These are phyloP conservation scores for Leptodactylus fuscus DNA, from an alignment of 2,113 vertebrate species.

Conservation along the genomic window DNA sequence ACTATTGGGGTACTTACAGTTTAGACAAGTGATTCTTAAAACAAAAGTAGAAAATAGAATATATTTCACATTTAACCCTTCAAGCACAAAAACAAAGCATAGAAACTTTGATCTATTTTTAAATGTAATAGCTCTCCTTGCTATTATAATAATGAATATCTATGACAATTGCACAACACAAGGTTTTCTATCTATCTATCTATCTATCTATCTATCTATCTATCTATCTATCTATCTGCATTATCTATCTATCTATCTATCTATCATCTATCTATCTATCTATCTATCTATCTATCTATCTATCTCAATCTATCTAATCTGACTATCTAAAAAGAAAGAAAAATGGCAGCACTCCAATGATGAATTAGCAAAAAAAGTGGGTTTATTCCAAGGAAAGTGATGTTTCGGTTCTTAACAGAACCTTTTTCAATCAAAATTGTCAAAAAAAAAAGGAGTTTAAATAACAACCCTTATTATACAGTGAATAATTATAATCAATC, in stretches of 20 bases:
- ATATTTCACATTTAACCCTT: conserved; percentile 17
- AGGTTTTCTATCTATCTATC: neutral
- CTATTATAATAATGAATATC: neutral
- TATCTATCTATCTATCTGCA: neutral
- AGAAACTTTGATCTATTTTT: neutral
- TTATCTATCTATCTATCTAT: neutral
- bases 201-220: neutral
- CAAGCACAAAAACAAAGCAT: neutral
- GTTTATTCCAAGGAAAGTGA: too few relatives aligned
- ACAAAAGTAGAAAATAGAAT: neutral
- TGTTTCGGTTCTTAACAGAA: too few relatives aligned
- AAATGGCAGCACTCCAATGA: too few relatives aligned
- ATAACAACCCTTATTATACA: too few relatives aligned
- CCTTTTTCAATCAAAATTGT: too few relatives aligned
- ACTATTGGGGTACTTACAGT: conserved; percentile 59
- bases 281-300: neutral
- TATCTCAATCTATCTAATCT: neutral
- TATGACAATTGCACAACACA: neutral
- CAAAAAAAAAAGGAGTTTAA: too few relatives aligned
- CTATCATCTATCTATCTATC: neutral
- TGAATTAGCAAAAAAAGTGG: too few relatives aligned
- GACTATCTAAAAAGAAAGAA: too few relatives aligned
- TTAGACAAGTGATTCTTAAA: conserved; percentile 62
- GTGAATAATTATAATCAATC: too few relatives aligned
- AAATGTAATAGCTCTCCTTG: neutral